phyloP scores from a whole-genome alignment of 2,888 invertebrate species.

The Tribolium freemani region DNA sequence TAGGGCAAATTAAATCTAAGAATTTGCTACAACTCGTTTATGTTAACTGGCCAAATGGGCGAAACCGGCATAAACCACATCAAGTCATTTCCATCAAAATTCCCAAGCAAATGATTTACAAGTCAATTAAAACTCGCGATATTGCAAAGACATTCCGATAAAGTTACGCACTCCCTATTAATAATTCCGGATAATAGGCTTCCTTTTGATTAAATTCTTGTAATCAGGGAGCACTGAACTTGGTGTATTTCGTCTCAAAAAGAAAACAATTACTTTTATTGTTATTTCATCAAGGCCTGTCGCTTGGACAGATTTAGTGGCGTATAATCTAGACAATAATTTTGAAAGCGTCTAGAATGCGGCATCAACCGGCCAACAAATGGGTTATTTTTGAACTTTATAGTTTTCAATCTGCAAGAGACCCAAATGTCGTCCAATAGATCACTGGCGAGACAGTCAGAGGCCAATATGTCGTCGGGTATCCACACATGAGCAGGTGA shows the following conservation, averaged over 20 bases:
- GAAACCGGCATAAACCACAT: not conserved
- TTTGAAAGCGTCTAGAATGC: not conserved
- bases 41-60: not conserved
- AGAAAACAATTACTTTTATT: not conserved
- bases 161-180: not conserved
- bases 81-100: constrained; percentile 1
- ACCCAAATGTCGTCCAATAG: constrained; percentile 55
- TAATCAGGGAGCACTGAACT: constrained; percentile 1
- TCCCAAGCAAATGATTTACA: not conserved
- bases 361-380: constrained; percentile 13
- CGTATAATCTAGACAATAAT: not conserved
- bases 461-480: constrained; percentile 54
- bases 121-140: constrained; percentile 2
- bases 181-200: not conserved
- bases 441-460: constrained; percentile 53
- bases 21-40: too few relatives aligned
- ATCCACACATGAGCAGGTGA: constrained; percentile 57
- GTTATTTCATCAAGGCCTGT: not conserved
- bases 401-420: constrained; percentile 24
- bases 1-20: not conserved
- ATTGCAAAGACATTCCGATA: constrained; percentile 3
- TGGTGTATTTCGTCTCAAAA: not conserved
- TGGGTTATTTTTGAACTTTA: constrained; percentile 25
- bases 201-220: not conserved
- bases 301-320: not conserved